These are phyloP conservation scores for Psittacula derbiana DNA, from an alignment of 2,797 vertebrate species.

Conservation along the genomic window DNA sequence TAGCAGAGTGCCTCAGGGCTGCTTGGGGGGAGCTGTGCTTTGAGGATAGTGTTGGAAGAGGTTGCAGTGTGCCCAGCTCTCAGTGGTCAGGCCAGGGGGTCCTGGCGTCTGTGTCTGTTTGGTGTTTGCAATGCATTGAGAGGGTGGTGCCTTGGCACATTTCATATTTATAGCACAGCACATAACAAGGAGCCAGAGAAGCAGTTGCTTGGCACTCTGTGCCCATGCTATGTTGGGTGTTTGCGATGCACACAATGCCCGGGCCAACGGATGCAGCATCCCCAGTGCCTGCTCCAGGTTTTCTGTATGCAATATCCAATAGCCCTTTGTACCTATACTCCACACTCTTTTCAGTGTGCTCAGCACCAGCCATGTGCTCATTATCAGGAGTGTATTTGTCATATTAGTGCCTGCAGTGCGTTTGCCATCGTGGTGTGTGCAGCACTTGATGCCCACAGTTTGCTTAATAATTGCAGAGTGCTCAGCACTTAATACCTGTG, in stretches of 20 bases:
- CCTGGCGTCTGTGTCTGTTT: not conserved
- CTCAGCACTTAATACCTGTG: slow-evolving; percentile 62
- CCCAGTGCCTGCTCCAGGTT: not conserved
- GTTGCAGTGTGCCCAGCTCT: not conserved
- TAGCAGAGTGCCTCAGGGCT: fast-evolving
- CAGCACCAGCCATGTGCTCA: not conserved
- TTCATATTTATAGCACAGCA: not conserved
- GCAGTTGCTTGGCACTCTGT: not conserved
- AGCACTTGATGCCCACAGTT: slow-evolving; percentile 1
- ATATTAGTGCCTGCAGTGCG: slow-evolving; percentile 50
- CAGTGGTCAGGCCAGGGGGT: fast-evolving
- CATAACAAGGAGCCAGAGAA: not conserved
- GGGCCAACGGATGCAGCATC: not conserved
- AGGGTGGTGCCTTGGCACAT: not conserved
- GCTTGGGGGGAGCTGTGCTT: not conserved
- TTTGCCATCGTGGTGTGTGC: not conserved
- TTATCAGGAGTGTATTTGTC: slow-evolving; percentile 30
- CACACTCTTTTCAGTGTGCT: fast-evolving
- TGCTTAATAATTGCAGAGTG: slow-evolving; percentile 53
- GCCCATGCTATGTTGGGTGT: not conserved
- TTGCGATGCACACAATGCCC: not conserved
- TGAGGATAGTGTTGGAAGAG: not conserved
- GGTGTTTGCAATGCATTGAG: not conserved
- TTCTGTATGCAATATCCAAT: not conserved
- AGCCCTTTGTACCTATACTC: not conserved